These are phyloP conservation scores for Aramus guarauna DNA, from an alignment of 2,113 vertebrate species.

Conservation along the genomic window DNA sequence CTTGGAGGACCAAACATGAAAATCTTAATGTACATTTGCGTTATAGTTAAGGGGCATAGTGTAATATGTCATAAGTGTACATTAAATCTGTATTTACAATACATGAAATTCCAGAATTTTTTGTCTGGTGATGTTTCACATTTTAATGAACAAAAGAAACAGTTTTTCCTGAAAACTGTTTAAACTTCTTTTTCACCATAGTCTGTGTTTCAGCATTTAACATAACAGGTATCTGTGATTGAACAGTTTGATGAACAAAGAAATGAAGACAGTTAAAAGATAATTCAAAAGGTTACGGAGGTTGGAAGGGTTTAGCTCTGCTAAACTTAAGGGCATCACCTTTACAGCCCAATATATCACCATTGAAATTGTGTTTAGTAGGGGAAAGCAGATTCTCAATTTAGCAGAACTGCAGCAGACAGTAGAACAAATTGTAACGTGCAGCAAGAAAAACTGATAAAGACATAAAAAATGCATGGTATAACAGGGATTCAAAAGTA, in stretches of 20 bases:
- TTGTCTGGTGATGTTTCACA: not conserved
- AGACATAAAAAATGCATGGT: not conserved
- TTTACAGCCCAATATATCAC: not conserved
- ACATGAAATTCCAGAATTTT: not conserved
- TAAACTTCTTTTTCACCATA: not conserved
- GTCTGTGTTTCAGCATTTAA: not conserved
- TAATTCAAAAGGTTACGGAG: not conserved
- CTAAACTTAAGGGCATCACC: not conserved
- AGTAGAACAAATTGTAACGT: not conserved
- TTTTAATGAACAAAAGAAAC: not conserved
- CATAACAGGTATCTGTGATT: not conserved
- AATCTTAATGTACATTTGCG: not conserved
- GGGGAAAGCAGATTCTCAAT: not conserved
- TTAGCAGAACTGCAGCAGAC: not conserved
- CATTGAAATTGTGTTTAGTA: not conserved
- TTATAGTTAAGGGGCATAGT: not conserved
- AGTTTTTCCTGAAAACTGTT: not conserved
- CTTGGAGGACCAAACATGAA: not conserved
- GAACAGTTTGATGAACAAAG: not conserved
- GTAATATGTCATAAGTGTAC: not conserved
- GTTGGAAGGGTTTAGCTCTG: not conserved
- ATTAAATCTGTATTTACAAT: not conserved
- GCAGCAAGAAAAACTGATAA: not conserved
- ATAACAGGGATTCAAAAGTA: not conserved
- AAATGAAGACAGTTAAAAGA: not conserved